Evolutionary conservation across 1,140 invertebrate species (phyloP), one percentile per base, ranked within the genome.

Genomic region (Grapholita molesta): DNA sequence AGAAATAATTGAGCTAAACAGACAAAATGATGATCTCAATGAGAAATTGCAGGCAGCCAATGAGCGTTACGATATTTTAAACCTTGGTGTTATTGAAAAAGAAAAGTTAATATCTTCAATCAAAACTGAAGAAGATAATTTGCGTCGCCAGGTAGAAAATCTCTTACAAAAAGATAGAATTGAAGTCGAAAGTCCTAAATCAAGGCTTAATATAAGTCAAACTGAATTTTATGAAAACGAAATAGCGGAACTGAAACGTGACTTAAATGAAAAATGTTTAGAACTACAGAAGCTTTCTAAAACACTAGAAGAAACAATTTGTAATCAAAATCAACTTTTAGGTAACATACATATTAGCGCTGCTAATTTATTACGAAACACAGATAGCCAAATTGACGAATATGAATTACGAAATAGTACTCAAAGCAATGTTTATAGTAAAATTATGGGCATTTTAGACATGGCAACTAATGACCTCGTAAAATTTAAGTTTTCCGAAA

Each of bases 311-410:
- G 66, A 72, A 33, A 42, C 65, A 38, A 52, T 69, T 0, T 65
- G 70, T 66, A 67, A 72, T 33, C 76, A 33, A 52, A 61, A 79
- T 66, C 28, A 71, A 12, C 24, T 76, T n/a, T 67, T 88, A 23
- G 64, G 67, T 48, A 75, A 66, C 42, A 70, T 86, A 55, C 72
- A 76, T 15, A 15, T 70, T 11, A 76, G 74, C 67, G 52, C 72
- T 3, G 64, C 33, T 12, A 30, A 68, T 35, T 61, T 86, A 2
- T 70, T 70, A n/a, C 57, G 61, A 18, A 68, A 68, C 18, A 77
- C 77, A 53, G 71, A 76, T 66, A 78, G 80, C n/a, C 75, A 80
- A 73, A 78, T 74, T 67, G 64, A 74, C 53, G 28, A 21, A 48
- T 69, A 12, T 70, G 53, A 79, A 42, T 70, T 75, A 53, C n/a